Evolutionary conservation across 2,797 vertebrate species (phyloP), one percentile per base, ranked within the genome.

Genomic region (Adrianichthys oophorus): DNA sequence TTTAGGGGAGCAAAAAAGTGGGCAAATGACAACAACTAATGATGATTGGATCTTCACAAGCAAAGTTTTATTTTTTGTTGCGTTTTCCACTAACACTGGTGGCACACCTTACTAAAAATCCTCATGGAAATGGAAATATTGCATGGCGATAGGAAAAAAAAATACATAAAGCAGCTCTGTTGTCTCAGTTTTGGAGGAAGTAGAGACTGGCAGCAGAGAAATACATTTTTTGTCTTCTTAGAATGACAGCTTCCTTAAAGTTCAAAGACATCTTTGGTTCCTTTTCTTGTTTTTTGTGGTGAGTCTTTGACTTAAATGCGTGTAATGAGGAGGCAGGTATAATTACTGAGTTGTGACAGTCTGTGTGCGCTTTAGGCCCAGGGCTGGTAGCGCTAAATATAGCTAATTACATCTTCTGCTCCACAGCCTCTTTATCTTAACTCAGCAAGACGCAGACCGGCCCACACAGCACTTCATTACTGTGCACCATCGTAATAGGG

Each of bases 331-430:
- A 72, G 71, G 71, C 62, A 78, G 80, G 79, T 80, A 68, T 84
- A 85, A 87, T 87, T 84, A 85, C 68, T 51, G 67, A 85, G 81
- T 84, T 74, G 83, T 76, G 76, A 84, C 72, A 83, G 32, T 37
- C 73, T 81, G 70, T 87, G 72, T 76, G 76, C 55, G 72, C 82
- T 75, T 42, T 65, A 53, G 74, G 72, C 70, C 48, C 70, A 32
- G 69, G 65, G 80, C 83, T 73, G 68, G 64, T 50, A 54, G 82
- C 62, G 58, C 87, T 87, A 90, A 92, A 90, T 86, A 87, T 68
- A 85, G 78, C 83, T 91, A 92, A 92, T 92, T 90, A 87, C 87
- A 87, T 84, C 82, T 78, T 89, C 73, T 72, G 80, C 85, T 89
- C 76, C 73, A 70, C 82, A 79, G 83, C 70, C 63, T 74, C 83